A percentile compares a stretch with the other conserved stretches of the same genome.
These are phyloP conservation scores for Onychorhynchus coronatus DNA, from an alignment of 2,113 vertebrate species.

Conservation along the genomic window DNA sequence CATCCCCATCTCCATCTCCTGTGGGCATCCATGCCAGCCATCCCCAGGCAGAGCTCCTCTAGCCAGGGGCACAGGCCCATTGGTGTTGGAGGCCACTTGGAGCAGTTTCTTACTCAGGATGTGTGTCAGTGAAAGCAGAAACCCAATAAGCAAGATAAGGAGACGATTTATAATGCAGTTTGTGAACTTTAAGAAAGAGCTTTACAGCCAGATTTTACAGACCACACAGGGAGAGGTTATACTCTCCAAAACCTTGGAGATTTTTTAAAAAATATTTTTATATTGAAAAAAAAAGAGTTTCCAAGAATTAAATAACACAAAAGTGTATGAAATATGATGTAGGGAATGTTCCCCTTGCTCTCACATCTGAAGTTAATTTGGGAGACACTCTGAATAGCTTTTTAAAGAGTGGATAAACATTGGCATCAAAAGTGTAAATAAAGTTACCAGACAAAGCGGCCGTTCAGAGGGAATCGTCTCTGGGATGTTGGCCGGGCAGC, in stretches of 20 bases:
- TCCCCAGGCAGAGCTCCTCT: neutral
- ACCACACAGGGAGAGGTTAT: slow-evolving; percentile 62
- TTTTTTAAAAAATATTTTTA: slow-evolving; percentile 61
- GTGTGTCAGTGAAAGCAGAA: slow-evolving; percentile 56
- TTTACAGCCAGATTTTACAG: slow-evolving; percentile 56
- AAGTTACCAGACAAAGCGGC: slow-evolving; percentile 57
- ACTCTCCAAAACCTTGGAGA: slow-evolving; percentile 58
- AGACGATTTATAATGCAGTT: slow-evolving; percentile 54
- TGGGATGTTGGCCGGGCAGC: neutral
- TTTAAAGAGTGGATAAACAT: slow-evolving; percentile 70
- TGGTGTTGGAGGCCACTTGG: neutral
- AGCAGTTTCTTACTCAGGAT: slow-evolving; percentile 10
- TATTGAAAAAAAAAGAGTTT: slow-evolving; percentile 55
- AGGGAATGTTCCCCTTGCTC: slow-evolving; percentile 54
- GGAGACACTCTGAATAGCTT: slow-evolving; percentile 58
- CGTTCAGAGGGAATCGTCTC: slow-evolving; percentile 53
- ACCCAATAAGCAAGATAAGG: slow-evolving; percentile 54
- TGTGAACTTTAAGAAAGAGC: slow-evolving; percentile 48
- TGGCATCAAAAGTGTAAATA: slow-evolving; percentile 72
- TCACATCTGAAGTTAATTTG: slow-evolving; percentile 71
- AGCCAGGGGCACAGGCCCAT: neutral
- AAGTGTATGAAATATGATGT: slow-evolving; percentile 65
- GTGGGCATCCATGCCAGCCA: neutral
- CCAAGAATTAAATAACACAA: slow-evolving; percentile 66
- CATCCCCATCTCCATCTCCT: neutral